Base-by-base conservation (phyloP, 2,113 vertebrate species). In the Hiodon alosoides region DNA sequence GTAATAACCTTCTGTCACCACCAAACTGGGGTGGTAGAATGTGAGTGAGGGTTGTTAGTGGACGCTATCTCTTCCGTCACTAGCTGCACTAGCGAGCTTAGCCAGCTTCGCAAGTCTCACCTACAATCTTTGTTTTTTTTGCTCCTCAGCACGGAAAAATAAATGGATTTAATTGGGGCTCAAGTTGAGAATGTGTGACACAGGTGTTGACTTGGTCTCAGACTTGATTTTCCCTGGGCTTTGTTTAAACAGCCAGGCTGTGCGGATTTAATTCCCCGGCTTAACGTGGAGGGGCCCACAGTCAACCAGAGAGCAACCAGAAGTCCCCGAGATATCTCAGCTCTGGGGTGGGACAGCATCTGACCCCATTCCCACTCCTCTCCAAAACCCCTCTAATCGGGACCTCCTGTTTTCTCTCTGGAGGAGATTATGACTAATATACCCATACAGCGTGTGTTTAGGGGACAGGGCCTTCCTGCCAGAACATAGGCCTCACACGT, bases 181-280 rank as follows among this genome's bases (percentile, higher is more conserved):
- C 62, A 78, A 76, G 80, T 61, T 78, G 74, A 83, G 76, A 76
- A 69, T 80, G 80, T 11, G 52, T 86, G 87, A 88, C 76, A 17
- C 78, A 81, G 76, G 64, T 81, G 81, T 86, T 86, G 83, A 84
- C 78, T 82, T 77, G 76, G 72, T 81, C 67, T 79, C 68, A 65
- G 75, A 75, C 77, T 73, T 66, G 84, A 75, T 86, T 89, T 86
- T 82, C 85, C 75, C 80, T 11, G 60, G 69, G 80, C 75, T 79
- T 78, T 71, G 73, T 81, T 81, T 71, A 84, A 80, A 82, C 80
- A 72, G 69, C 74, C 17, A 53, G 52, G 16, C n/a, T 67, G 54
- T 48, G 53, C 68, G 47, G 65, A 65, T 77, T 67, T 17, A 71
- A 31, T 4, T 48, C 8, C 48, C 11, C 48, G 72, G 76, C 75